Conservation (phyloP, 1,140 invertebrate genomes). For the Bombus breviceps region DNA sequence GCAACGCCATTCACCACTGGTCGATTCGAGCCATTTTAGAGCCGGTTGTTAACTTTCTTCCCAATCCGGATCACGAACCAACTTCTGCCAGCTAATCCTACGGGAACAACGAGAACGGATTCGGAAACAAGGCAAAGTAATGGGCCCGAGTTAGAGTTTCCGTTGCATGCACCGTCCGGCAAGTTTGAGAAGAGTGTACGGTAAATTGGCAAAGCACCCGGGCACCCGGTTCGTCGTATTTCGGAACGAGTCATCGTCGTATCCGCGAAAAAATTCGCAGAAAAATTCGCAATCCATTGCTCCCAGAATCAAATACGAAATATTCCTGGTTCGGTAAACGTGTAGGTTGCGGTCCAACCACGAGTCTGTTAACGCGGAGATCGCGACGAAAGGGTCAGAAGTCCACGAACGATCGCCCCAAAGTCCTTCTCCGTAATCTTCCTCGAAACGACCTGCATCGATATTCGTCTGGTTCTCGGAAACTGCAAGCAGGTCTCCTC, state of each 20-base stretch:
- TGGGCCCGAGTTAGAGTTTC: neutral
- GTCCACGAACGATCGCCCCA: too few species aligned
- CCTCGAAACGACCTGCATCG: neutral
- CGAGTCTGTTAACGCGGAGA: too few species aligned
- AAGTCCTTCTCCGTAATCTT: too few species aligned
- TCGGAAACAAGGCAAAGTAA: too few species aligned
- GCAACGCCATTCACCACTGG: constrained; percentile 70
- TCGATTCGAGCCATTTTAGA: constrained; percentile 29
- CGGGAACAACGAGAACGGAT: neutral
- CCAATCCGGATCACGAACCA: constrained; percentile 49
- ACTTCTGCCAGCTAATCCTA: neutral
- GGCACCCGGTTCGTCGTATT: neutral
- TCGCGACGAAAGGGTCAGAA: too few species aligned
- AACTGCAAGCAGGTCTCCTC: neutral
- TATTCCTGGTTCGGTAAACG: too few species aligned
- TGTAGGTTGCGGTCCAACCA: fast-evolving
- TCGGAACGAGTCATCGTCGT: neutral
- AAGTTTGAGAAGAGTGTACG: neutral
- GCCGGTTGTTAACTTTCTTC: constrained; percentile 47
- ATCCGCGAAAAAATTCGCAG: too few species aligned
- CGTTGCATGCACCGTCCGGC: neutral
- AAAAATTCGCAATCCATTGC: too few species aligned
- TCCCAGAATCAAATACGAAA: fast-evolving
- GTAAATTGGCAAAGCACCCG: neutral
- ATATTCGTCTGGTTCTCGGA: neutral